Evolutionary conservation across 2,113 vertebrate genomes (phyloP).

Genomic region (Peucedramus taeniatus): DNA sequence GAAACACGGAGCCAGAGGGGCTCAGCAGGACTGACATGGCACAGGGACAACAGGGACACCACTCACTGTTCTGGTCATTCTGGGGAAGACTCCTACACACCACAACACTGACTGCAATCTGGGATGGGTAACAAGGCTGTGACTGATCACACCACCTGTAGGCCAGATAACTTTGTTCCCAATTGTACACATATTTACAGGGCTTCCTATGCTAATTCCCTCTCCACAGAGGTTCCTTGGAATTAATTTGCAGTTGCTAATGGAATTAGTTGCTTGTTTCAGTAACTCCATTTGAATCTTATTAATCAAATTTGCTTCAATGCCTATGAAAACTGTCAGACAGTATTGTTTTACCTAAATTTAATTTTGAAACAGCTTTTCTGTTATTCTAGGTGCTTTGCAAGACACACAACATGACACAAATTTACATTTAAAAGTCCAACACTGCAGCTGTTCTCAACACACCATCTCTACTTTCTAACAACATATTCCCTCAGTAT

Average conservation of each 20-base stretch:
- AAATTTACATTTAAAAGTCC: neutral
- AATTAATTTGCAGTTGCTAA: slow-evolving; percentile 28
- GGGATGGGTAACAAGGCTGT: neutral
- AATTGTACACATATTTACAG: neutral
- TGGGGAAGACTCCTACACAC: neutral
- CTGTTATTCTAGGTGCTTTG: neutral
- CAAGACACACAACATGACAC: neutral
- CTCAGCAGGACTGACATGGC: neutral
- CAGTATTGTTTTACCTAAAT: neutral
- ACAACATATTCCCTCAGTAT: neutral
- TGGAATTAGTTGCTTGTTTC: slow-evolving; percentile 31
- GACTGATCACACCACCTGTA: neutral
- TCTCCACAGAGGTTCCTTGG: neutral
- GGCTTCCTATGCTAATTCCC: neutral
- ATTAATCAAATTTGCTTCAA: slow-evolving; percentile 21
- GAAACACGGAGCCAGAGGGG: neutral
- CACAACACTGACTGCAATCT: neutral
- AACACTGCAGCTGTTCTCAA: neutral
- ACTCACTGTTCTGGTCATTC: neutral
- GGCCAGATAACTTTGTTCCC: neutral
- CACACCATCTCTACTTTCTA: neutral
- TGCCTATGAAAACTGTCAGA: neutral
- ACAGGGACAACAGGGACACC: neutral
- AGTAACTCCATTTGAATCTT: slow-evolving; percentile 5
- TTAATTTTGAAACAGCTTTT: neutral